Base-by-base conservation (phyloP, 2,888 invertebrate species). In the Aporophyla nigra region DNA sequence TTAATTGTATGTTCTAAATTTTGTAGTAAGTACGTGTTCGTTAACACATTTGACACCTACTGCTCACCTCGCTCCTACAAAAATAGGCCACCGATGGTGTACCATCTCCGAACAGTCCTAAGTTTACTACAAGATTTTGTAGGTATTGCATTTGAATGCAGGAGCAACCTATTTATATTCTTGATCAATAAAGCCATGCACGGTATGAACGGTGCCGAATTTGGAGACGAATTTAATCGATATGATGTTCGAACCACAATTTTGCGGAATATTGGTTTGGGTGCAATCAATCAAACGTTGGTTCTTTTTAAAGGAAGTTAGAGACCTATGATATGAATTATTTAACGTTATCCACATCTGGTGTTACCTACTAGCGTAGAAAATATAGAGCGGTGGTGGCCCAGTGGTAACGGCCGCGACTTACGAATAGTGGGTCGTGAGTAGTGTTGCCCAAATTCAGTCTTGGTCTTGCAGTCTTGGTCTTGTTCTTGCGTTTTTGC, bases 231-330 rank as follows among this genome's bases (percentile, higher is more conserved):
- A 33, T 53, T 9, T n/a, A 62, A 33, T 40, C 19, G 6, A 19
- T 33, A 68, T 12, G 27, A 9, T 7, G 27, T 12, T 62, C 5
- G 33, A 16, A 24, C 3, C 1, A 56, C 16, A 24, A 46, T 49
- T 51, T 24, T 63, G 21, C 53, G 1, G 21, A 56, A 43, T 49
- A 75, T 76, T 56, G 19, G 14, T 58, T 58, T 27, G 19, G 19
- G 2, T 14, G 14, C 40, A 56, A 65, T 65, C 46, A 49, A 56
- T 76, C n/a, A 56, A 63, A 75, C 33, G 5, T 46, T 46, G 24
- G 5, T 24, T 63, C 16, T n/a, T n/a, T n/a, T n/a, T n/a, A n/a
- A n/a, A n/a, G n/a, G n/a, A n/a, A n/a, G 33, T 33, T 33, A 33
- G 33, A 33, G 33, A 6, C 27, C 16, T 53, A 5, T 49, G 27